Conservation (phyloP, 2,113 vertebrate species). For the Polypterus bichir region DNA sequence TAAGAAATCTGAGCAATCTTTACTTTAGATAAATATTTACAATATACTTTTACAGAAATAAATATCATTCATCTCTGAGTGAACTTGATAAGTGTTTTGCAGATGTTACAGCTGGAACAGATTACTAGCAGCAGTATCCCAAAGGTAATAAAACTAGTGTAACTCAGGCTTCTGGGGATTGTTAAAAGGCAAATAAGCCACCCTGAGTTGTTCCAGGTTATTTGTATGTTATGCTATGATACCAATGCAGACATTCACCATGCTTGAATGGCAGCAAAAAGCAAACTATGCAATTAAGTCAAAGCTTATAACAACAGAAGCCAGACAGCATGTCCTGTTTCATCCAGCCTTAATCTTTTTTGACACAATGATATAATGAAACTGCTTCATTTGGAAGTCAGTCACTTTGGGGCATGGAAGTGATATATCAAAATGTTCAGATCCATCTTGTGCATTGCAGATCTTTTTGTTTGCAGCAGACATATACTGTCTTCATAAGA, state of each 20-base stretch:
- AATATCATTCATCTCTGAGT: conserved; percentile 7
- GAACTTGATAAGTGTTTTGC: conserved; percentile 5
- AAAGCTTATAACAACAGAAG: conserved; percentile 9
- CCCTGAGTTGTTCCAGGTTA: neutral
- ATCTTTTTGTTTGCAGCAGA: too few species aligned
- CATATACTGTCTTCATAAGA: too few species aligned
- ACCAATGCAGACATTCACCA: neutral
- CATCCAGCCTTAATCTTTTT: neutral
- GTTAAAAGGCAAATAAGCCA: neutral
- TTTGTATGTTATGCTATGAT: conserved; percentile 7
- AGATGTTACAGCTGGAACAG: conserved; percentile 18
- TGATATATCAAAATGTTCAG: too few species aligned
- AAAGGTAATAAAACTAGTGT: neutral
- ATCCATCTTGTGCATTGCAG: too few species aligned
- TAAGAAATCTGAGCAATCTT: conserved; percentile 23
- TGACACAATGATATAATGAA: too few species aligned
- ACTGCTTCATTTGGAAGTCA: too few species aligned
- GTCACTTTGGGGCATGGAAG: too few species aligned
- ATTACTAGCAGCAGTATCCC: conserved; percentile 12
- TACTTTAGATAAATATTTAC: conserved; percentile 34
- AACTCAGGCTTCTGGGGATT: conserved; percentile 7
- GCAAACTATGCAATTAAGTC: conserved; percentile 6
- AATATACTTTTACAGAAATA: conserved; percentile 8
- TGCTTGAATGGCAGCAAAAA: conserved; percentile 1
- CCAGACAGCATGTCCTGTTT: conserved; percentile 7